phyloP scores from a whole-genome alignment of 2,888 invertebrate species.

The Lasioglossum malachurum region DNA sequence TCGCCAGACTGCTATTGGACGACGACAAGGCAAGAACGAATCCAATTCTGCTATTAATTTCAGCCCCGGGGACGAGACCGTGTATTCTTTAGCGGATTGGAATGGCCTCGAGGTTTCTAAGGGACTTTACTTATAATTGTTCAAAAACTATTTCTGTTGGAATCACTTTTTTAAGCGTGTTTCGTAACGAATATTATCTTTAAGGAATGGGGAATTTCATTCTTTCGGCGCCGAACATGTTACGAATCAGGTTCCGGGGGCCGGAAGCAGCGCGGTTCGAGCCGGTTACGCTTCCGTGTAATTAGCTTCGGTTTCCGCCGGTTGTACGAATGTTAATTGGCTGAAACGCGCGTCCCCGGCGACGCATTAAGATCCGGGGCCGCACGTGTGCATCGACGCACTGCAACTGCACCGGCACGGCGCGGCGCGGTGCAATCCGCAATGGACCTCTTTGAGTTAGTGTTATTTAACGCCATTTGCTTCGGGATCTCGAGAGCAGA shows the following conservation, averaged over 20 bases:
- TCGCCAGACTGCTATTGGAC: conserved; percentile 1
- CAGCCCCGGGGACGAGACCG: not conserved
- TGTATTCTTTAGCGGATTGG: not conserved
- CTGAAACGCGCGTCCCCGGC: conserved; percentile 52
- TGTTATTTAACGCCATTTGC: conserved; percentile 44
- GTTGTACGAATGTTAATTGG: conserved; percentile 54
- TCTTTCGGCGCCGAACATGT: not conserved
- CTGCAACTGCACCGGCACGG: not conserved
- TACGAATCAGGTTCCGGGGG: not conserved
- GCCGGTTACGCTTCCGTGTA: conserved; percentile 53
- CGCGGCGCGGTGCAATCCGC: conserved; percentile 25
- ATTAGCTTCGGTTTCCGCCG: conserved; percentile 57
- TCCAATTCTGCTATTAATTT: conserved; percentile 17
- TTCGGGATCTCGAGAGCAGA: conserved; percentile 26
- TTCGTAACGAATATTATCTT: too few relatives aligned
- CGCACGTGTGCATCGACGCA: conserved; percentile 41
- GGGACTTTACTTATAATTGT: not conserved
- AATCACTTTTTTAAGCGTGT: not conserved
- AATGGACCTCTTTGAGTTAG: conserved; percentile 48
- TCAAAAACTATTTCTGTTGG: not conserved
- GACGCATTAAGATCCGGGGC: conserved; percentile 50
- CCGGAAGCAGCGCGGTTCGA: conserved; percentile 21
- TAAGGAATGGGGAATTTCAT: not conserved
- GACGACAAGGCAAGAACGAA: conserved; percentile 3
- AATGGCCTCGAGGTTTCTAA: not conserved